A percentile compares a stretch with the other conserved stretches of the same genome.
Conservation (phyloP, 2,113 vertebrate genomes). For the Cyphomyrus discorhynchus region DNA sequence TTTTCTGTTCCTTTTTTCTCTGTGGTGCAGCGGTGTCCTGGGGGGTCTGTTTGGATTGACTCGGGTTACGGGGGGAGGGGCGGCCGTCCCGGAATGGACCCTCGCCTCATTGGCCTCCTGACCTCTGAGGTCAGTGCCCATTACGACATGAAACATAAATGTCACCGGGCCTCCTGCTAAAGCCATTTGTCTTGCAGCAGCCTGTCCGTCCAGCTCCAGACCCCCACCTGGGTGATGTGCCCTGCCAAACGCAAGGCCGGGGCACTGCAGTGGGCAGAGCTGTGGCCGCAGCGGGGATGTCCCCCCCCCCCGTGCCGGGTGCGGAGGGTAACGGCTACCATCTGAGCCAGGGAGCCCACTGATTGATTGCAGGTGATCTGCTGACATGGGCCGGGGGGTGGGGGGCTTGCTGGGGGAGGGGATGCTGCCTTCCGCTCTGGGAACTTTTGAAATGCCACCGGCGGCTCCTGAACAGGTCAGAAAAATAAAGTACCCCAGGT, state of each 20-base stretch:
- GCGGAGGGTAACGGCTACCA: too few species aligned
- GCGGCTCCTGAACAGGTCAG: not conserved
- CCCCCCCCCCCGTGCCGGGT: not conserved
- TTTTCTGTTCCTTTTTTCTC: not conserved
- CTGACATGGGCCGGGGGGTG: not conserved
- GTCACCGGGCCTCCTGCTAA: conserved; percentile 47
- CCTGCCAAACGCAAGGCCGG: not conserved
- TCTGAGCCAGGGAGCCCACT: not conserved
- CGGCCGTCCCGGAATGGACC: conserved; percentile 45
- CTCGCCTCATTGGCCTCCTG: conserved; percentile 46
- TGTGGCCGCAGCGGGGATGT: not conserved
- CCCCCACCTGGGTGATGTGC: conserved; percentile 34
- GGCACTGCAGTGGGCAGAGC: not conserved
- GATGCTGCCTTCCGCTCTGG: not conserved
- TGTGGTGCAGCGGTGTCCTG: not conserved
- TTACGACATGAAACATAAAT: conserved; percentile 57
- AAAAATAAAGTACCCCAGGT: not conserved
- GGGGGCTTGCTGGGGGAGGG: not conserved
- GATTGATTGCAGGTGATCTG: not conserved
- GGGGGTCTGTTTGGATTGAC: conserved; percentile 26
- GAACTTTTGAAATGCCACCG: not conserved
- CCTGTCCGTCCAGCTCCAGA: conserved; percentile 27
- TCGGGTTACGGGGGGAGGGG: conserved; percentile 10
- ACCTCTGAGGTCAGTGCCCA: conserved; percentile 55
- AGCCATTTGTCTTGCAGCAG: conserved; percentile 55